Evolutionary conservation across 2,888 invertebrate genomes (phyloP).

Genomic region (Drosophila fungiperda): DNA sequence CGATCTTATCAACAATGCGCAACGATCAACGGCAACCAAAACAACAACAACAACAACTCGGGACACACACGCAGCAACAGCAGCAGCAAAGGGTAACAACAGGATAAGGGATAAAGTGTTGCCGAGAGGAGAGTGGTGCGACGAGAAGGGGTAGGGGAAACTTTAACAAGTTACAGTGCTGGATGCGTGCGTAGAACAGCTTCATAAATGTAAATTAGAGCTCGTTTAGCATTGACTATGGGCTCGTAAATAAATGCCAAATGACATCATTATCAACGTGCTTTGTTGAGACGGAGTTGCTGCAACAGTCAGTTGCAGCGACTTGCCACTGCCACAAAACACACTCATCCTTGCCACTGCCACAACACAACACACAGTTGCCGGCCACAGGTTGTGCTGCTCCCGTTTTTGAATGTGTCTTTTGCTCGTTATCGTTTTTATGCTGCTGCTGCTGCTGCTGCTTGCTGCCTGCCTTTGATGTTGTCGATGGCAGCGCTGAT

Average conservation of each 20-base stretch:
- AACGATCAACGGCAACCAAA: conserved; percentile 65
- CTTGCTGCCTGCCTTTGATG: conserved; percentile 61
- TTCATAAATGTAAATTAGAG: conserved; percentile 85
- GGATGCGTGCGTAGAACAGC: conserved; percentile 82
- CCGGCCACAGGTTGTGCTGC: conserved; percentile 32
- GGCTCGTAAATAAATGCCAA: conserved; percentile 84
- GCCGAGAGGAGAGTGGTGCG: neutral
- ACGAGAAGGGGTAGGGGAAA: conserved; percentile 2
- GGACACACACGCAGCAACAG: conserved; percentile 75
- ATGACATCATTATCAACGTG: conserved; percentile 82
- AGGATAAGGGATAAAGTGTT: conserved; percentile 3
- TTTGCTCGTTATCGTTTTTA: conserved; percentile 67
- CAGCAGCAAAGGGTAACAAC: conserved; percentile 45
- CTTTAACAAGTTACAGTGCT: conserved; percentile 48
- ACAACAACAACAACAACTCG: conserved; percentile 45
- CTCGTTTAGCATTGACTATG: conserved; percentile 83
- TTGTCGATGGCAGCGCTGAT: conserved; percentile 73
- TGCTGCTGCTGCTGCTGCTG: conserved; percentile 50
- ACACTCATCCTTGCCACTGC: conserved; percentile 15
- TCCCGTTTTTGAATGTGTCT: conserved; percentile 55
- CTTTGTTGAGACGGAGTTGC: conserved; percentile 51
- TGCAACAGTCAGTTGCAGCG: conserved; percentile 22
- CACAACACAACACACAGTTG: conserved; percentile 5
- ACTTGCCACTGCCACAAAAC: conserved; percentile 6
- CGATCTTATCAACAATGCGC: conserved; percentile 76